Evolutionary conservation across 1,140 invertebrate genomes (phyloP).

Genomic region (Propsilocerus akamusi): DNA sequence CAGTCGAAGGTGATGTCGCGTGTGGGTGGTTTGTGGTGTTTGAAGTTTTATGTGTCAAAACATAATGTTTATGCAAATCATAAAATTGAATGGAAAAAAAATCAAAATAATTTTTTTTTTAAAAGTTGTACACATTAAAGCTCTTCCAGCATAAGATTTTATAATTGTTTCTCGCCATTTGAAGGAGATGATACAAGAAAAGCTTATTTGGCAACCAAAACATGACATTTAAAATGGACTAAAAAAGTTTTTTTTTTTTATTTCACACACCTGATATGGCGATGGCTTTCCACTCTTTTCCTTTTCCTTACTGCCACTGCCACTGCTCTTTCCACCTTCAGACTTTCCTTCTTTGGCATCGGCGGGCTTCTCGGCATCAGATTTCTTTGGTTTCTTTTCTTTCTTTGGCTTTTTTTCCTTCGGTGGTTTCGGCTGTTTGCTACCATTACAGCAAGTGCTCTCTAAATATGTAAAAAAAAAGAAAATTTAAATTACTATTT

Average conservation of each 20-base stretch:
- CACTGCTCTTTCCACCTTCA: conserved; percentile 24
- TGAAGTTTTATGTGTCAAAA: neutral
- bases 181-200: too few species aligned
- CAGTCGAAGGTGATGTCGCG: neutral
- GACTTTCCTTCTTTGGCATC: conserved; percentile 27
- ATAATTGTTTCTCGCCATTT: too few species aligned
- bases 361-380: conserved; percentile 25
- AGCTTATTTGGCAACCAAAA: conserved; percentile 12
- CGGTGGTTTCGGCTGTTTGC: conserved; percentile 40
- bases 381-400: conserved; percentile 38
- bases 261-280: conserved; percentile 41
- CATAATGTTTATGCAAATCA: neutral
- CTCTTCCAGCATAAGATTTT: too few species aligned
- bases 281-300: conserved; percentile 33
- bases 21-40: neutral
- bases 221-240: neutral
- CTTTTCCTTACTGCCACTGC: conserved; percentile 29
- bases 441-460: conserved; percentile 58
- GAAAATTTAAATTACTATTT: neutral
- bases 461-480: conserved; percentile 26
- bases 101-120: too few species aligned
- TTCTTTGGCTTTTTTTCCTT: conserved; percentile 57
- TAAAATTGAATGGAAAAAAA: too few species aligned
- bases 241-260: too few species aligned
- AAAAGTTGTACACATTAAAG: too few species aligned